A percentile compares a stretch with the other conserved stretches of the same genome.
These are phyloP conservation scores for Arbacia lixula DNA, from an alignment of 53 echinoderm and acorn worm genomes.

Conservation along the genomic window DNA sequence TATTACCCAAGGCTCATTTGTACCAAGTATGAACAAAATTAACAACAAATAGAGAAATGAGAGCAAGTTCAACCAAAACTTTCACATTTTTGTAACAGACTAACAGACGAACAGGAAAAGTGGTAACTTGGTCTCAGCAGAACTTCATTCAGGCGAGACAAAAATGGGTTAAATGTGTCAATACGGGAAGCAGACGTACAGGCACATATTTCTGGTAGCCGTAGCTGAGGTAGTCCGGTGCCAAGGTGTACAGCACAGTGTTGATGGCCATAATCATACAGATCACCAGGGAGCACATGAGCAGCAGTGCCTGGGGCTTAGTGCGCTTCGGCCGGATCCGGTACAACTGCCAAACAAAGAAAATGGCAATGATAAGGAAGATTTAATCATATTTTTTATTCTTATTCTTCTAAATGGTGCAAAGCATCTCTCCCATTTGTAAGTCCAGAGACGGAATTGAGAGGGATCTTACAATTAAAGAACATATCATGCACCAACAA, in stretches of 20 bases:
- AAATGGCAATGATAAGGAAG: no score
- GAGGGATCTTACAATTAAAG: no score
- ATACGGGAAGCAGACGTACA: constrained; percentile 27
- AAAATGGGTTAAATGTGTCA: not conserved
- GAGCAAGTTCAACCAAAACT: no score
- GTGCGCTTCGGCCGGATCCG: constrained; percentile 76
- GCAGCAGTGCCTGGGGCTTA: constrained; percentile 81
- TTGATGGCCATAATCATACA: constrained; percentile 79
- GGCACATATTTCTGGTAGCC: constrained; percentile 78
- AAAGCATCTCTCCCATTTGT: no score
- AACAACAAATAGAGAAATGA: not conserved
- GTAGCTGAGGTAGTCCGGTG: constrained; percentile 84
- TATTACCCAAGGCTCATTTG: no score
- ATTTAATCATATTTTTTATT: no score
- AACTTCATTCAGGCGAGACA: not conserved
- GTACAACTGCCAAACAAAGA: constrained; percentile 83
- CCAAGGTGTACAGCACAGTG: constrained; percentile 74
- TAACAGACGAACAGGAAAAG: not conserved
- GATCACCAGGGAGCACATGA: constrained; percentile 74
- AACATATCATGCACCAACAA: no score
- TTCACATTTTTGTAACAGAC: no score
- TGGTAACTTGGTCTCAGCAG: not conserved
- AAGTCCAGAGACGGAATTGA: no score
- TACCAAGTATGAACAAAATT: no score
- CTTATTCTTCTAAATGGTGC: no score